Conservation (phyloP, 35 echinoderm and acorn worm genomes). For the Strongylocentrotus purpuratus region DNA sequence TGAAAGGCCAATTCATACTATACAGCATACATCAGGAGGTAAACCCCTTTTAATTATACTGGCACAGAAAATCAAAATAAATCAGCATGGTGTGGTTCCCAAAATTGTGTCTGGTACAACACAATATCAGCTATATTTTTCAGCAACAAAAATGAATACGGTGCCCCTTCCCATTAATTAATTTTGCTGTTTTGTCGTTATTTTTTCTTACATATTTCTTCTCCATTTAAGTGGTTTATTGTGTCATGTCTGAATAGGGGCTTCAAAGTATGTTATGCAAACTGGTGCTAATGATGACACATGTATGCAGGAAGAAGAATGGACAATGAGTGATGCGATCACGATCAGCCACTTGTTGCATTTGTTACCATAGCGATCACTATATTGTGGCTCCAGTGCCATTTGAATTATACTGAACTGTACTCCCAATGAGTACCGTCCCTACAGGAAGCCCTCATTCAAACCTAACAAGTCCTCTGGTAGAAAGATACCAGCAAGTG, state of each 20-base stretch:
- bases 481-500: neutral
- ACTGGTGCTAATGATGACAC: neutral
- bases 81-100: too few species aligned
- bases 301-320: neutral
- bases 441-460: neutral
- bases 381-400: neutral
- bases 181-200: neutral
- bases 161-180: neutral
- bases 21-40: too few species aligned
- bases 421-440: neutral
- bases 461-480: neutral
- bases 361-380: constrained; percentile 8
- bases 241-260: neutral
- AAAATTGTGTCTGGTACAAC: too few species aligned
- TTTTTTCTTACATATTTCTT: neutral
- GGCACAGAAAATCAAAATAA: too few species aligned
- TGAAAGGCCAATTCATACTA: too few species aligned
- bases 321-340: neutral
- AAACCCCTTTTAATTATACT: too few species aligned
- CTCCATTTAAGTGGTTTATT: neutral
- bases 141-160: too few species aligned
- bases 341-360: neutral
- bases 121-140: too few species aligned
- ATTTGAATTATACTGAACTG: neutral
- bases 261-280: neutral